Evolutionary conservation across 2,113 vertebrate species (phyloP).

Genomic region (Psettodes erumei): DNA sequence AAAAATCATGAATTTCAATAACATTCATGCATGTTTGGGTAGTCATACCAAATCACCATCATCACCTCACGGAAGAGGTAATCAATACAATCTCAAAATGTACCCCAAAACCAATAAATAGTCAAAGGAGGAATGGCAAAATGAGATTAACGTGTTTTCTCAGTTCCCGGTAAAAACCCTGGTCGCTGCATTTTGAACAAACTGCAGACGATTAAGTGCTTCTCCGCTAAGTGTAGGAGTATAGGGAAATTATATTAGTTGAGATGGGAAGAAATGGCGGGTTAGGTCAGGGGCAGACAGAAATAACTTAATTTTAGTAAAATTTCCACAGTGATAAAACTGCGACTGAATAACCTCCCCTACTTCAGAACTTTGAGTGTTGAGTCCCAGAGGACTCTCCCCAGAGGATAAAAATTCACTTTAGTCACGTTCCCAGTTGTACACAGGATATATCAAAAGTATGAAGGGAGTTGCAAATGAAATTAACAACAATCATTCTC

Average conservation of each 20-base stretch:
- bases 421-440: background rate
- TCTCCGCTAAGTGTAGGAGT: slow-evolving; percentile 27
- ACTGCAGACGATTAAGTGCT: slow-evolving; percentile 35
- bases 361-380: slow-evolving; percentile 9
- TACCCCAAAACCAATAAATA: background rate
- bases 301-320: slow-evolving; percentile 52
- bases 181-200: slow-evolving; percentile 23
- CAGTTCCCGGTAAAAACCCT: slow-evolving; percentile 20
- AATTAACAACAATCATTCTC: background rate
- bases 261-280: slow-evolving; percentile 35
- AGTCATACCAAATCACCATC: slow-evolving; percentile 5
- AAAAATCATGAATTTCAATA: background rate
- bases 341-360: background rate
- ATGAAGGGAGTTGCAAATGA: background rate
- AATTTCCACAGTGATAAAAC: slow-evolving; percentile 46
- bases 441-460: background rate
- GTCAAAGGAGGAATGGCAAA: background rate
- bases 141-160: slow-evolving; percentile 17
- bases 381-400: background rate
- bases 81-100: slow-evolving; percentile 26
- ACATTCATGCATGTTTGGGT: background rate
- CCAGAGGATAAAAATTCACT: background rate
- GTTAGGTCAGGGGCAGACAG: slow-evolving; percentile 32
- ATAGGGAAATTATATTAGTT: slow-evolving; percentile 39
- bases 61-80: background rate